Base-by-base conservation (phyloP, 2,113 vertebrate genomes). In the Donacobius atricapilla region DNA sequence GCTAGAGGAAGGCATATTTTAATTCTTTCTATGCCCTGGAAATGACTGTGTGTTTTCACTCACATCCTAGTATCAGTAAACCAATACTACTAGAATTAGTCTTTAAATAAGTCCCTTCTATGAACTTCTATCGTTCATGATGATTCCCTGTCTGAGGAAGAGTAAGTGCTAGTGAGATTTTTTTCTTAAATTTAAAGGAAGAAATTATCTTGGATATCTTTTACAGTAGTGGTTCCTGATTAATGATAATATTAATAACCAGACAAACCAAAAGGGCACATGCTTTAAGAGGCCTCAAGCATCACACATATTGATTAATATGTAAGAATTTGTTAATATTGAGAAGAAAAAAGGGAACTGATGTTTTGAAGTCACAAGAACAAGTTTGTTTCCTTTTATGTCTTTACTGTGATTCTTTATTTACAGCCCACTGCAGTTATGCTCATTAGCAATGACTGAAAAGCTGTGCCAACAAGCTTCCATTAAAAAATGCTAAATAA, bases 321-420 rank as follows among this genome's bases (percentile, higher is more conserved):
- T 0, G 0, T 16, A 75, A 65, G 35, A 30, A 11, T 2, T 42
- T 57, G 60, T 11, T n/a, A n/a, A 40, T n/a, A 8, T 57, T 48
- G n/a, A 48, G 24, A 57, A 30, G 30, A 4, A 35, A 39, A 57
- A 65, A 11, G 7, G 50, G 57, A 75, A 48, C 5, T 8, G 18
- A 40, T 40, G 19, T 48, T 47, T 48, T 85, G 50, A 56, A 56
- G 42, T 48, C 50, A 48, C 12, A 70, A 28, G 53, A 48, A 33
- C 28, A 45, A 64, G 10, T 75, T 75, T 85, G 13, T 56, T 56
- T 60, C 37, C 30, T n/a, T 83, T 87, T 44, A 28, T 66, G 42
- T 66, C 54, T 31, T 77, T 50, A 76, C 58, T 70, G 30, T 30
- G 37, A 40, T 35, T 77, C 27, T 71, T 69, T 56, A 47, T 87